Evolutionary conservation across 2,797 vertebrate genomes (phyloP).

Genomic region (Characodon lateralis): DNA sequence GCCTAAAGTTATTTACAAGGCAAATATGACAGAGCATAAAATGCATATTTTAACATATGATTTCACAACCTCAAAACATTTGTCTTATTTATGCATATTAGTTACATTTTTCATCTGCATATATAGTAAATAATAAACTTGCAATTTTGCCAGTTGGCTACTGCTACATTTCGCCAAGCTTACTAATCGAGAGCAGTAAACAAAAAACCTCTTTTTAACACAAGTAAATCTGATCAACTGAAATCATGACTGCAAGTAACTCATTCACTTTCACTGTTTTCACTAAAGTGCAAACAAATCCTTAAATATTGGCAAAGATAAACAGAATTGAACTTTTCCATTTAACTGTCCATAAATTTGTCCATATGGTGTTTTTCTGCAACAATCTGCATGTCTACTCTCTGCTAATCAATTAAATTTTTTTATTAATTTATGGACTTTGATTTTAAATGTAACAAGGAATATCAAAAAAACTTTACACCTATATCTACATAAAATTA

Average conservation of each 20-base stretch:
- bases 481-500: conserved; percentile 25
- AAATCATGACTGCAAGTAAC: conserved; percentile 36
- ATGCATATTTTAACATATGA: conserved; percentile 33
- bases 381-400: conserved; percentile 17
- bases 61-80: conserved; percentile 31
- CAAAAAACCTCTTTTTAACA: conserved; percentile 33
- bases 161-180: conserved; percentile 61
- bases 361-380: conserved; percentile 25
- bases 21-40: conserved; percentile 38
- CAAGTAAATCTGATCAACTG: conserved; percentile 1
- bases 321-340: conserved; percentile 32
- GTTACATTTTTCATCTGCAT: conserved; percentile 52
- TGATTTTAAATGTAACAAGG: conserved; percentile 34
- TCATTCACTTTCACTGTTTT: conserved; percentile 31
- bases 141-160: conserved; percentile 33
- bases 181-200: conserved; percentile 30
- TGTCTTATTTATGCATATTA: conserved; percentile 44
- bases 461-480: conserved; percentile 27
- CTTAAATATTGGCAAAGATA: conserved; percentile 42
- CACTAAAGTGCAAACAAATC: conserved; percentile 75
- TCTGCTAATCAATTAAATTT: conserved; percentile 30
- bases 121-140: conserved; percentile 44
- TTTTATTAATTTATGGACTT: conserved; percentile 37
- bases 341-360: conserved; percentile 33
- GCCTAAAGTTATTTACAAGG: conserved; percentile 28